A percentile compares a stretch with the other conserved stretches of the same genome.
Evolutionary conservation across 2,888 invertebrate species (phyloP).

Genomic region (Aporophyla nigra): DNA sequence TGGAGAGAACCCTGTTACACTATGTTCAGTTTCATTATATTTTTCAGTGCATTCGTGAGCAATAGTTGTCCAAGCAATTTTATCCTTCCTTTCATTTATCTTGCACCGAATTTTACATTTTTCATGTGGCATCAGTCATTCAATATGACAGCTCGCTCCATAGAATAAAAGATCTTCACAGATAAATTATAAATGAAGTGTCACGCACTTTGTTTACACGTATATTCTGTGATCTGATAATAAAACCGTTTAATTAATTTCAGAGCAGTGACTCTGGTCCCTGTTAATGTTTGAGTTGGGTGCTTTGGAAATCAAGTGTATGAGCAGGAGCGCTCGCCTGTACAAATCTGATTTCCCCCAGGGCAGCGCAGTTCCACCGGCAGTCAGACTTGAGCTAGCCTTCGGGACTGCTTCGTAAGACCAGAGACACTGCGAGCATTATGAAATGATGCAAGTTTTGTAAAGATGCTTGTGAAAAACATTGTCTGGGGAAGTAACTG

Average conservation of each 20-base stretch:
- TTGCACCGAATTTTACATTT: too few species aligned
- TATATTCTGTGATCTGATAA: not conserved
- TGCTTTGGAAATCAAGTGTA: constrained; percentile 47
- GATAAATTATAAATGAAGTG: too few species aligned
- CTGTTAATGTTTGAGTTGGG: constrained; percentile 24
- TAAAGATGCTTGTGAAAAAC: not conserved
- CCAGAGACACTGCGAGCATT: not conserved
- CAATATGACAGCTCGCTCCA: too few species aligned
- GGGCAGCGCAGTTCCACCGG: constrained; percentile 23
- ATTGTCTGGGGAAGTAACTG: not conserved
- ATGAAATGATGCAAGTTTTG: not conserved
- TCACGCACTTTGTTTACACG: too few species aligned
- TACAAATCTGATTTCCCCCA: constrained; percentile 52
- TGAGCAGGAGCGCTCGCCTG: constrained; percentile 40
- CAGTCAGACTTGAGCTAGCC: constrained; percentile 8
- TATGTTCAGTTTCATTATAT: too few species aligned
- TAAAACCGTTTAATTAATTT: constrained; percentile 11
- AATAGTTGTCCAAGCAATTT: too few species aligned
- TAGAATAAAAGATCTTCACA: too few species aligned
- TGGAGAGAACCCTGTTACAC: too few species aligned
- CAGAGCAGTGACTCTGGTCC: not conserved
- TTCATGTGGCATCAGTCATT: too few species aligned
- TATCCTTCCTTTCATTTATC: too few species aligned
- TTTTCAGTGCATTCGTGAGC: too few species aligned
- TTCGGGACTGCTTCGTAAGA: not conserved